phyloP scores from a whole-genome alignment of 2,888 invertebrate genomes.

The Melikaiella ostensackeni region DNA sequence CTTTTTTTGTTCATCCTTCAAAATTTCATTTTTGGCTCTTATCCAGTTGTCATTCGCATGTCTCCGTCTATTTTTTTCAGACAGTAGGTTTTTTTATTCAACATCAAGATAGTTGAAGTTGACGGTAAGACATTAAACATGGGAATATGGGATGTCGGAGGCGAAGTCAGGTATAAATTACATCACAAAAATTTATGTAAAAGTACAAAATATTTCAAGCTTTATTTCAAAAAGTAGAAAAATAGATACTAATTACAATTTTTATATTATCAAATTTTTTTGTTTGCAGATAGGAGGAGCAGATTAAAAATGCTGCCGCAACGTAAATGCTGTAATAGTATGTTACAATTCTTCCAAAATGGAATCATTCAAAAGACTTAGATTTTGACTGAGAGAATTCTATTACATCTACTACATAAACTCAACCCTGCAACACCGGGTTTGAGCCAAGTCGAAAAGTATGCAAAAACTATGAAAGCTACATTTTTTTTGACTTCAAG shows the following conservation, averaged over 20 bases:
- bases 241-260: too few species aligned
- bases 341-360: too few species aligned
- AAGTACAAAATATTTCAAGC: neutral
- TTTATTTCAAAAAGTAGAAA: too few species aligned
- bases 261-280: too few species aligned
- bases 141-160: conserved; percentile 88
- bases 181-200: neutral
- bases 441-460: conserved; percentile 78
- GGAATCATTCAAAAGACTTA: too few species aligned
- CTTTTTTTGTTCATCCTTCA: too few species aligned
- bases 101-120: conserved; percentile 81
- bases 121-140: conserved; percentile 79
- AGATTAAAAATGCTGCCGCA: too few species aligned
- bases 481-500: conserved; percentile 82
- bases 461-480: conserved; percentile 80
- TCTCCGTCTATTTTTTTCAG: conserved; percentile 77
- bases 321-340: too few species aligned
- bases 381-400: too few species aligned
- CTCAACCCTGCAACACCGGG: conserved; percentile 75
- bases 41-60: too few species aligned
- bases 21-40: too few species aligned
- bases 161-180: conserved; percentile 81
- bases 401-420: conserved; percentile 76
- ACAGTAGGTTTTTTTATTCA: conserved; percentile 86
- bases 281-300: conserved; percentile 59